These are phyloP conservation scores for Peromyscus attwateri DNA, from an alignment of 2,797 vertebrate genomes.

Conservation along the genomic window DNA sequence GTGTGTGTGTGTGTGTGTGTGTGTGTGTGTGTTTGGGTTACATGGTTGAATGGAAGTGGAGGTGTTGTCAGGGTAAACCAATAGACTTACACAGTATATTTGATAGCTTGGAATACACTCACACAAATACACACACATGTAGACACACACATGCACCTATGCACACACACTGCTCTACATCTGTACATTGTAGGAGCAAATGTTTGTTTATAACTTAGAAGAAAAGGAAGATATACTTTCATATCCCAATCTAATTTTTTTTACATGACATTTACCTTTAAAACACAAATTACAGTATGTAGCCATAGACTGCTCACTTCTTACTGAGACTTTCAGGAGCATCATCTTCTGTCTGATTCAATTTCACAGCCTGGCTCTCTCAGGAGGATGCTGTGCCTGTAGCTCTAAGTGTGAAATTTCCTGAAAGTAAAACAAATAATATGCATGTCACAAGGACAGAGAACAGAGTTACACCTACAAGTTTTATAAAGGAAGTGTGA, in stretches of 20 bases:
- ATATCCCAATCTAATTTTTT: neutral
- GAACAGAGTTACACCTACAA: neutral
- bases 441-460: neutral
- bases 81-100: neutral
- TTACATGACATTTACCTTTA: neutral
- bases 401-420: neutral
- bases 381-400: neutral
- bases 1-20: neutral
- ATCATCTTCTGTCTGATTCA: neutral
- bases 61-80: neutral
- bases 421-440: neutral
- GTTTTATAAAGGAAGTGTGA: neutral
- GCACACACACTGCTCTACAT: neutral
- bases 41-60: neutral
- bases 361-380: neutral
- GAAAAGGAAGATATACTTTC: neutral
- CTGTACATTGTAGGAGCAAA: neutral
- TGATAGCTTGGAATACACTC: neutral
- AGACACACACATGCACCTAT: neutral
- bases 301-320: neutral
- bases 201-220: neutral
- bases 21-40: neutral
- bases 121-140: neutral
- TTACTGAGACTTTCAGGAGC: neutral
- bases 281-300: neutral